Percentiles rank a stretch among this genome's conserved stretches.
phyloP scores from a whole-genome alignment of 2,888 invertebrate genomes.

The Leptopilina syphax region DNA sequence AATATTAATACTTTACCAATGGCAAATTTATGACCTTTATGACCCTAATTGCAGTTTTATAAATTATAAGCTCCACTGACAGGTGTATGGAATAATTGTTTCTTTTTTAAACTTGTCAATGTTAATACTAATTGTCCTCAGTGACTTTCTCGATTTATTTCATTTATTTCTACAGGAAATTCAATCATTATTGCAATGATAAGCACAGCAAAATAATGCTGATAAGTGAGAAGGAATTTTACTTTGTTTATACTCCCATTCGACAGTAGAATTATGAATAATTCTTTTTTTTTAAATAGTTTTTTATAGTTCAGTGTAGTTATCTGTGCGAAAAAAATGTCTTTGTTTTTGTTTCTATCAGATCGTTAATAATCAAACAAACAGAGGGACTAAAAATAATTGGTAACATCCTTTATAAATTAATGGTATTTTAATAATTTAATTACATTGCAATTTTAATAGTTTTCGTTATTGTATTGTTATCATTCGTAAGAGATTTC shows the following conservation, averaged over 20 bases:
- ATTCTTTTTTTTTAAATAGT: neutral
- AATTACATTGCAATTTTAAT: too few relatives aligned
- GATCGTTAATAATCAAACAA: neutral
- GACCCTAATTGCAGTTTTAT: constrained; percentile 12
- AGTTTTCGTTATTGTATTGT: too few relatives aligned
- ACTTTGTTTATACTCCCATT: constrained; percentile 18
- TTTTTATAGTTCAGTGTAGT: neutral
- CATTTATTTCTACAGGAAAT: neutral
- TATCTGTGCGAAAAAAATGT: neutral
- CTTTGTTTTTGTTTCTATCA: neutral
- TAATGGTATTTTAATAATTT: too few relatives aligned
- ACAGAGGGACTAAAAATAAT: neutral
- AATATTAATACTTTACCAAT: constrained; percentile 9
- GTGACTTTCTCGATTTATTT: neutral
- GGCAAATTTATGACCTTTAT: neutral
- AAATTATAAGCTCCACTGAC: neutral
- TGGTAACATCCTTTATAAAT: neutral
- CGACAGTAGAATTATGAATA: neutral
- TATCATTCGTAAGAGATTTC: too few relatives aligned
- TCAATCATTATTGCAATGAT: constrained; percentile 32
- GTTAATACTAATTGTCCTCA: neutral
- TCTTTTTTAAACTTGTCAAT: neutral
- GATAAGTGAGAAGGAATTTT: constrained; percentile 10
- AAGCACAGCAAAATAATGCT: constrained; percentile 29
- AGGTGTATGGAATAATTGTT: neutral